These are phyloP conservation scores for Platygyra sinensis DNA, from an alignment of 64 coral and sea anemone species.

Conservation along the genomic window DNA sequence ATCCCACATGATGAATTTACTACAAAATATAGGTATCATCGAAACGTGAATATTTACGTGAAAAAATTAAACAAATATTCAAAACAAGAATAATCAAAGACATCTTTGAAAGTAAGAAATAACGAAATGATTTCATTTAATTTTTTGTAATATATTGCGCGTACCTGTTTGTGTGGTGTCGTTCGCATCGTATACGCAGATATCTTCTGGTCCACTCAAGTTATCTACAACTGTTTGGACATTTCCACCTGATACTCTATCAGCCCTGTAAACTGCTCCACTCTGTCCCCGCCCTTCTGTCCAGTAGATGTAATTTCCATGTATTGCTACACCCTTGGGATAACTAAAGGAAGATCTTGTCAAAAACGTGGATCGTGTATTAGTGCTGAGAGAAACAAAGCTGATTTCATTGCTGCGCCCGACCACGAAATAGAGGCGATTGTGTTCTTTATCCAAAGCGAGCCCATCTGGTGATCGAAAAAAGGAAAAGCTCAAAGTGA, in stretches of 20 bases:
- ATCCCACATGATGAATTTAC: constrained; percentile 27
- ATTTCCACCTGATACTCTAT: not conserved
- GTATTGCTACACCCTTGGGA: not conserved
- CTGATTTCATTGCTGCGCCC: not conserved
- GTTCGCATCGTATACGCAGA: not conserved
- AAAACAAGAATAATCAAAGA: no score
- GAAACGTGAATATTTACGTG: not conserved
- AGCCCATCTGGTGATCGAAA: constrained; percentile 6
- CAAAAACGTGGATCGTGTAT: not conserved
- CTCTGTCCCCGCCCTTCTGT: not conserved
- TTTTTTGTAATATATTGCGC: not conserved
- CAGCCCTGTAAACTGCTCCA: not conserved
- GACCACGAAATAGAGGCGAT: constrained; percentile 40
- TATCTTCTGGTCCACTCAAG: not conserved
- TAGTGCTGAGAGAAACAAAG: not conserved
- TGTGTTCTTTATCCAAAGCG: constrained; percentile 12
- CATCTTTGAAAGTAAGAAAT: no score
- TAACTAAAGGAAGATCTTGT: not conserved
- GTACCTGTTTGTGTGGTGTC: not conserved
- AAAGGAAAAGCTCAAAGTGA: not conserved
- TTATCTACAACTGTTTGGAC: not conserved
- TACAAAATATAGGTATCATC: not conserved
- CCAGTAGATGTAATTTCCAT: not conserved
- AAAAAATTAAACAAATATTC: not conserved
- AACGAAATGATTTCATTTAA: no score